Evolutionary conservation across 2,797 vertebrate genomes (phyloP).

Genomic region (Labroides dimidiatus): DNA sequence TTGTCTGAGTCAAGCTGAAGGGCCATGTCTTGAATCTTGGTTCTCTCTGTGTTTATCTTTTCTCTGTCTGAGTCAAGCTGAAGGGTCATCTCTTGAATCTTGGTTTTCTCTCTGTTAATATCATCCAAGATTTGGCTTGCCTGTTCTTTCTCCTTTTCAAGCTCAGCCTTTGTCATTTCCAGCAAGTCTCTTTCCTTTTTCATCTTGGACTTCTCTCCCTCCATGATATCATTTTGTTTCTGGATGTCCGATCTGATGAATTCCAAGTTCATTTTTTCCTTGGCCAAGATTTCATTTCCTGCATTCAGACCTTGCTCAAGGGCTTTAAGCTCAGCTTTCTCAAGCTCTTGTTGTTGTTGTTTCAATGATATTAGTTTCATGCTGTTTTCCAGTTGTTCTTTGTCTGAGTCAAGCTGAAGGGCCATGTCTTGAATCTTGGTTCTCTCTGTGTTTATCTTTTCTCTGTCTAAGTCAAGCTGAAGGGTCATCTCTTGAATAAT

Average conservation of each 20-base stretch:
- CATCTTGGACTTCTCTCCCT: background rate
- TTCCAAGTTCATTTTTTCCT: no score
- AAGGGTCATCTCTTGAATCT: background rate
- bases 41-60: background rate
- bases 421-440: no score
- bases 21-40: no score
- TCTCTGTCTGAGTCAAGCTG: conserved; percentile 14
- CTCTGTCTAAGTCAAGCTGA: no score
- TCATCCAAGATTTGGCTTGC: no score
- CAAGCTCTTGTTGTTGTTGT: background rate
- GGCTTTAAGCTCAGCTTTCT: conserved; percentile 8
- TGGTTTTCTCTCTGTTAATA: no score
- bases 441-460: no score
- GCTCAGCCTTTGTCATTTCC: background rate
- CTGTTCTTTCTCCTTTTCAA: background rate
- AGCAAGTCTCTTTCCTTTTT: background rate
- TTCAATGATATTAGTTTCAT: background rate
- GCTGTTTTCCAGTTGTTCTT: no score
- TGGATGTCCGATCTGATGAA: background rate
- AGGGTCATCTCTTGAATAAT: no score
- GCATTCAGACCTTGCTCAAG: background rate
- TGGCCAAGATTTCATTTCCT: no score
- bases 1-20: no score
- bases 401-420: no score
- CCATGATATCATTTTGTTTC: background rate